Percentiles rank a stretch among this genome's conserved stretches.
These are phyloP conservation scores for Heliocidaris tuberculata DNA, from an alignment of 35 echinoderm and acorn worm species.

Conservation along the genomic window DNA sequence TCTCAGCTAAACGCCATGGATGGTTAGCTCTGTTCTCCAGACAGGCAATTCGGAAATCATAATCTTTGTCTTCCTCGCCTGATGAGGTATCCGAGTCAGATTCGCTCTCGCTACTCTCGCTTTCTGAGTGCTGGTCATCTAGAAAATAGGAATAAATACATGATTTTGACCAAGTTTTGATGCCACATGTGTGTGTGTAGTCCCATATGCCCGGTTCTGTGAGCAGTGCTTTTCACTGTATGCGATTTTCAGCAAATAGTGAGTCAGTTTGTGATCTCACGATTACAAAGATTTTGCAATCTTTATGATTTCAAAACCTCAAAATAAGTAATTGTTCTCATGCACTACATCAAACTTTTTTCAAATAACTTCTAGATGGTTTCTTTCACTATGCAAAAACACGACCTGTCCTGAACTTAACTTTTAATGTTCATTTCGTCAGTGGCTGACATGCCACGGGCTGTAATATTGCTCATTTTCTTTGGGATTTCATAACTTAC, in stretches of 20 bases:
- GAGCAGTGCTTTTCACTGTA: no score
- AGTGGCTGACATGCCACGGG: no score
- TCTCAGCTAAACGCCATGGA: constrained; percentile 70
- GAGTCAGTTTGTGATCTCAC: no score
- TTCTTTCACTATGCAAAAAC: no score
- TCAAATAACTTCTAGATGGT: no score
- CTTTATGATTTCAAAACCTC: no score
- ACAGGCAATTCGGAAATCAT: constrained; percentile 31
- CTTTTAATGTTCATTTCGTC: no score
- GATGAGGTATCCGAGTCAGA: constrained; percentile 54
- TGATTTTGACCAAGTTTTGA: not conserved
- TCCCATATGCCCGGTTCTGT: not conserved
- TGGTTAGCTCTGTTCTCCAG: constrained; percentile 68
- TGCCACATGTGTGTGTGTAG: not conserved
- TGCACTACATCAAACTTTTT: no score
- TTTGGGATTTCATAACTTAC: not conserved
- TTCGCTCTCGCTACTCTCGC: constrained; percentile 19
- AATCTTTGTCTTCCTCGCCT: constrained; percentile 48
- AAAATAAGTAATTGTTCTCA: no score
- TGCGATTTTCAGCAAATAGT: not conserved
- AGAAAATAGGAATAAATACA: not conserved
- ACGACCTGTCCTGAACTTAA: no score
- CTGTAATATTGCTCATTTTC: no score
- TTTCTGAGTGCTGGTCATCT: not conserved
- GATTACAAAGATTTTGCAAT: no score